Evolutionary conservation across 2,888 invertebrate genomes (phyloP), one percentile per base, ranked within the genome.

Genomic region (Tolmerus cingulatus): DNA sequence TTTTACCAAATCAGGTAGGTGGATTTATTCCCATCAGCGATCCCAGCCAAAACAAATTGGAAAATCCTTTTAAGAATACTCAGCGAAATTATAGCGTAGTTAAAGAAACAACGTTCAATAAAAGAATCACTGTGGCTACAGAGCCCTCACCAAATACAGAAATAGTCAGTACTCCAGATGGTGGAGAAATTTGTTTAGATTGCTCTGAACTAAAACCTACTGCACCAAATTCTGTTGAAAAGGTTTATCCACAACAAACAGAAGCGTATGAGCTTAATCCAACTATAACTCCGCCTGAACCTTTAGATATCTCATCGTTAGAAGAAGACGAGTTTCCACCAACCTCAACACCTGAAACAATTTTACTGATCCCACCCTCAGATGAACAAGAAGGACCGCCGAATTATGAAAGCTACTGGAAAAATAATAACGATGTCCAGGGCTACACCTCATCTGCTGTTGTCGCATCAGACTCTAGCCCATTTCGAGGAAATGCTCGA

Each of bases 1-100:
- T 96, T 90, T 91, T 96, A 23, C 96, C 97, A 1, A 95, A 95
- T 57, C 94, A 94, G 82, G 89, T 94, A 88, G 95, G 96, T 55
- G 97, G 97, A 8, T 97, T 97, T 90, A 94, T 94, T 90, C 97
- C 97, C 0, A 95, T 95, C 27, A 91, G 91, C 90, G 94, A 94
- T 91, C 94, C 93, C 57, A 76, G n/a, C 7, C 76, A 74, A 87
- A 87, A 88, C 7, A 86, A 88, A 7, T 89, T 92, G 88, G 91
- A 91, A 79, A 92, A 90, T 74, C 23, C 19, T 87, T 19, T 92
- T 91, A 88, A 91, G 93, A 89, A 92, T 93, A 55, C 93, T 93
- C 37, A 92, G 93, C 66, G 93, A 88, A 91, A 93, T 5, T 37
- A 23, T 16, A 76, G 74, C 37, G 27, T 23, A 66, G 34, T 27